Evolutionary conservation across 2,113 vertebrate genomes (phyloP).

Genomic region (Antechinus flavipes): DNA sequence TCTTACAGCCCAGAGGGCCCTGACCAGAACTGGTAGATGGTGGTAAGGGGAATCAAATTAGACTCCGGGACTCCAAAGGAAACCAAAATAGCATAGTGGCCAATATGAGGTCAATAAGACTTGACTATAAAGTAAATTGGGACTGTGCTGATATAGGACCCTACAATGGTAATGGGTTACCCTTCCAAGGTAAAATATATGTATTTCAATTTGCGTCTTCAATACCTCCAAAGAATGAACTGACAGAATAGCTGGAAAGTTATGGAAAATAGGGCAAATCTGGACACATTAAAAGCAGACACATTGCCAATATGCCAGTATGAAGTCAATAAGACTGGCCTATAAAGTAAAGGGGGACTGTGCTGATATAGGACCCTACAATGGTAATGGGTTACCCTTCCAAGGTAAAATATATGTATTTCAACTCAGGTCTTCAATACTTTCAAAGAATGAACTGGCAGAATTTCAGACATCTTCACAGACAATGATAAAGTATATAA

Average conservation of each 20-base stretch:
- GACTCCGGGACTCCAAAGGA: background rate
- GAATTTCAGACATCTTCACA: background rate
- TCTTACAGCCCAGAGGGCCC: background rate
- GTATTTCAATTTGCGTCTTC: background rate
- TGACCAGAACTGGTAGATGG: background rate
- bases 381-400: background rate
- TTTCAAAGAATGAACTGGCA: background rate
- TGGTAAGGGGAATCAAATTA: background rate
- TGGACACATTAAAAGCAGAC: too few relatives aligned
- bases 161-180: background rate
- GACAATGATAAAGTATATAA: background rate
- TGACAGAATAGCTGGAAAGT: background rate
- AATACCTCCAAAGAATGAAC: background rate
- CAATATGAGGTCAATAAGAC: background rate
- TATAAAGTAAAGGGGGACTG: background rate
- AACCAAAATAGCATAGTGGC: background rate
- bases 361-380: background rate
- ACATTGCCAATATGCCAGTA: too few relatives aligned
- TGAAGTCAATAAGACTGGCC: too few relatives aligned
- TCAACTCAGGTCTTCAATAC: background rate
- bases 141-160: background rate
- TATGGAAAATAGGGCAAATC: too few relatives aligned
- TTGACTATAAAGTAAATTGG: background rate
- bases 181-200: background rate
- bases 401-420: background rate